phyloP scores from a whole-genome alignment of 2,888 invertebrate species.

The Rugalucina vietnamica region DNA sequence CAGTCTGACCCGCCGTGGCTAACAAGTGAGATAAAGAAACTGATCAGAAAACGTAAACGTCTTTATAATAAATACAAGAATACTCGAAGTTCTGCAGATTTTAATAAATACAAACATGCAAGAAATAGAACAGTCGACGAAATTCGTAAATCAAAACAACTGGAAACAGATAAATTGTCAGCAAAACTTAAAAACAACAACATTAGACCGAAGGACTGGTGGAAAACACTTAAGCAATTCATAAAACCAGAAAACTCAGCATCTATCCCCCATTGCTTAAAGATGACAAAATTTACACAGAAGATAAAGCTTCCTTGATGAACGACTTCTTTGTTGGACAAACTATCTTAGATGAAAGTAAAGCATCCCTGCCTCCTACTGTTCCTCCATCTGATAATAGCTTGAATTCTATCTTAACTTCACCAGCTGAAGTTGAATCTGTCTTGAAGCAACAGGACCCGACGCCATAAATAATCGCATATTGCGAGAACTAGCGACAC shows the following conservation, averaged over 20 bases:
- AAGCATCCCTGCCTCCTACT: background rate
- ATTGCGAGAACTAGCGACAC: background rate
- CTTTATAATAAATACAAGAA: conserved; percentile 1
- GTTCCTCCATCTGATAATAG: background rate
- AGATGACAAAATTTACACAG: no score
- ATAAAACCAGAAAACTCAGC: no score
- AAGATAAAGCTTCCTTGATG: no score
- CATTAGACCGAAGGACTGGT: background rate
- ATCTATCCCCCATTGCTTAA: no score
- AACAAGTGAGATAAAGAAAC: background rate
- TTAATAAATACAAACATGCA: background rate
- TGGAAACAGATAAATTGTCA: background rate
- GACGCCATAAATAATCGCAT: conserved; percentile 19
- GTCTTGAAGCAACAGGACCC: background rate
- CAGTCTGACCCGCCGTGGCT: background rate
- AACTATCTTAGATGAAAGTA: background rate
- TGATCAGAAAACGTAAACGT: conserved; percentile 11
- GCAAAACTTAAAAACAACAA: background rate
- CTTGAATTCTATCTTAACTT: background rate
- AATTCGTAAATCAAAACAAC: background rate
- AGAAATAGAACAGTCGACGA: background rate
- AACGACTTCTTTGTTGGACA: no score
- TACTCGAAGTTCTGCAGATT: background rate
- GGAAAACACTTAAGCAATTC: background rate
- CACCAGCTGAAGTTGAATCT: background rate